Evolutionary conservation across 2,797 vertebrate species (phyloP).

Genomic region (Sebastes ruberrimus): DNA sequence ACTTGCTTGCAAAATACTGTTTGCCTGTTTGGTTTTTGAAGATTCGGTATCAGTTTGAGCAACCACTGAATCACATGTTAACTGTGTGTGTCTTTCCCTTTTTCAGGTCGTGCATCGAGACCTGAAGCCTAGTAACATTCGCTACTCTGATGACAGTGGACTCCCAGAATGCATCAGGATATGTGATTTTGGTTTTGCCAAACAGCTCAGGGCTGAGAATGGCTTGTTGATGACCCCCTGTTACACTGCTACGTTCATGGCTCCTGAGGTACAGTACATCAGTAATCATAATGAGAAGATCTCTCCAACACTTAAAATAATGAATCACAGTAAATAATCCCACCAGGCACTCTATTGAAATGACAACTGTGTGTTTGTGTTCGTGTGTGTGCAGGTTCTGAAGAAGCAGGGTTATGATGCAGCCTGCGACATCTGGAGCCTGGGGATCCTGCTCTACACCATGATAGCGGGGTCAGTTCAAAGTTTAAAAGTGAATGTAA

Average conservation of each 20-base stretch:
- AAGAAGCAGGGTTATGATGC: conserved; percentile 97
- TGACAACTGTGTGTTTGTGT: background rate
- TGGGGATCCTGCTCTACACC: conserved; percentile 95
- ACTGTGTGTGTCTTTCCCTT: background rate
- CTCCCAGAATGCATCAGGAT: conserved; percentile 93
- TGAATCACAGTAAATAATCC: background rate
- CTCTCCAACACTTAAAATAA: background rate
- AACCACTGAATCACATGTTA: background rate
- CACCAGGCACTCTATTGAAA: background rate
- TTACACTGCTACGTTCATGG: conserved; percentile 97
- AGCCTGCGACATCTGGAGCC: conserved; percentile 96
- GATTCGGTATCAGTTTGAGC: background rate
- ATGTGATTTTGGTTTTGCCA: conserved; percentile 95
- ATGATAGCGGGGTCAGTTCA: conserved; percentile 92
- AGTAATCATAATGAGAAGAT: background rate
- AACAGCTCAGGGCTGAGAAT: conserved; percentile 94
- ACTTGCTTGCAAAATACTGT: background rate
- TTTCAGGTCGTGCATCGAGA: conserved; percentile 94
- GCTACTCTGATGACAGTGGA: conserved; percentile 92
- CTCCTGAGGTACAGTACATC: conserved; percentile 88
- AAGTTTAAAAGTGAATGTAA: background rate
- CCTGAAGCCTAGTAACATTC: conserved; percentile 95
- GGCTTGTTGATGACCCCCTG: conserved; percentile 97
- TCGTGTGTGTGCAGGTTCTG: conserved; percentile 83
- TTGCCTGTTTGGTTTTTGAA: background rate